These are phyloP conservation scores for Spodoptera exigua DNA, from an alignment of 2,888 invertebrate species.

Conservation along the genomic window DNA sequence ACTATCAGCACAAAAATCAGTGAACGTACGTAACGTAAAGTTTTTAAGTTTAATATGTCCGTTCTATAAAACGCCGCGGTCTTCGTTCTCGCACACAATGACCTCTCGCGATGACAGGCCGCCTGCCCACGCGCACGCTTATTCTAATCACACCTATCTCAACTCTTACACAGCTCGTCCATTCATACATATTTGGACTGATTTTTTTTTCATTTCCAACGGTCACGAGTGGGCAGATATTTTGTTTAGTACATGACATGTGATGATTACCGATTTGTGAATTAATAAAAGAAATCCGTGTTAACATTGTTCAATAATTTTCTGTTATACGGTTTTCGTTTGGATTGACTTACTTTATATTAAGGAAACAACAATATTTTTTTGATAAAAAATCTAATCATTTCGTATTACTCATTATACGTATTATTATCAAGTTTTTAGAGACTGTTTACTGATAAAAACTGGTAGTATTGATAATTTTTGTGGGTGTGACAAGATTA, in stretches of 20 bases:
- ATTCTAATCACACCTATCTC: constrained; percentile 86
- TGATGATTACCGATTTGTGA: constrained; percentile 67
- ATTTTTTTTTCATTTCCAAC: constrained; percentile 72
- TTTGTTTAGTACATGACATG: constrained; percentile 77
- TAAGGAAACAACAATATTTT: no score
- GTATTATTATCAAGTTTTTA: no score
- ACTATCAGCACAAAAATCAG: constrained; percentile 53
- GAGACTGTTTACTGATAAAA: no score
- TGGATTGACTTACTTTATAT: neutral
- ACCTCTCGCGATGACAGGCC: constrained; percentile 84
- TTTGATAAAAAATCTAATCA: no score
- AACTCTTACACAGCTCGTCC: constrained; percentile 72
- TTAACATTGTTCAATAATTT: constrained; percentile 45
- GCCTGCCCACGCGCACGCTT: constrained; percentile 82
- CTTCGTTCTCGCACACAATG: constrained; percentile 77
- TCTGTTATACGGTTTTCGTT: constrained; percentile 19
- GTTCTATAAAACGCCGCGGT: constrained; percentile 67
- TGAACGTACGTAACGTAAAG: constrained; percentile 29
- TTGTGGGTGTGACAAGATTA: no score
- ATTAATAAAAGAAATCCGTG: constrained; percentile 57
- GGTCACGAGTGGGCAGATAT: constrained; percentile 79
- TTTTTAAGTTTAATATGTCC: constrained; percentile 58
- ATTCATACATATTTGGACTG: constrained; percentile 83
- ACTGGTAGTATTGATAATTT: no score
- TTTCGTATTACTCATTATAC: no score